Percentiles rank a stretch among this genome's conserved stretches.
phyloP scores from a whole-genome alignment of 2,888 invertebrate genomes.

The Harmothoe impar region DNA sequence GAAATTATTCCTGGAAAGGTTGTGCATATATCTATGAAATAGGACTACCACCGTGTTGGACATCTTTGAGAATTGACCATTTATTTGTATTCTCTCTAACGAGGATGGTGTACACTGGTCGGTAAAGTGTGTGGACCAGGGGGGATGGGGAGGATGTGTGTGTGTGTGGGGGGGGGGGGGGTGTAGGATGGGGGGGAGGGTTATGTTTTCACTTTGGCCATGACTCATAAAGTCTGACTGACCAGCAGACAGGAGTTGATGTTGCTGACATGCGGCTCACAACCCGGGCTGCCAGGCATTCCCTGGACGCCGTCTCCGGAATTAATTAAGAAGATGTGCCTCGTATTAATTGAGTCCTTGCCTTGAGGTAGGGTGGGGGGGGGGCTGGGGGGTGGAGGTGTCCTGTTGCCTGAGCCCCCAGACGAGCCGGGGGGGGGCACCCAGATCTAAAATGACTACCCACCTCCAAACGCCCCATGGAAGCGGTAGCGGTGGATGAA shows the following conservation, averaged over 20 bases:
- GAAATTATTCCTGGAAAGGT: too few species aligned
- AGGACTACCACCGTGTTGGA: too few species aligned
- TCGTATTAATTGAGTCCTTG: slow-evolving; percentile 13
- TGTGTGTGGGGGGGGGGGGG: background rate
- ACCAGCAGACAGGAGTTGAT: background rate
- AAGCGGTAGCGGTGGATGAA: too few species aligned
- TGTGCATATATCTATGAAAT: too few species aligned
- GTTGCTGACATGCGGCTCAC: background rate
- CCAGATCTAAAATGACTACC: too few species aligned
- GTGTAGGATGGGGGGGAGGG: background rate
- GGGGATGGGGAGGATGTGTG: too few species aligned
- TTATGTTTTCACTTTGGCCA: slow-evolving; percentile 17
- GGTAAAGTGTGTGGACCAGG: background rate
- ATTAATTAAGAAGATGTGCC: slow-evolving; percentile 35
- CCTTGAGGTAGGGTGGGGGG: background rate
- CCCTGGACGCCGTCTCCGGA: background rate
- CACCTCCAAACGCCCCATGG: too few species aligned
- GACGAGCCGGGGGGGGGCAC: background rate
- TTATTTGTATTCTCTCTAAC: too few species aligned
- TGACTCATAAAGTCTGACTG: background rate
- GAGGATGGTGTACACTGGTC: too few species aligned
- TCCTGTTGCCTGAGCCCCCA: too few species aligned
- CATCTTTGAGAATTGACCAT: too few species aligned
- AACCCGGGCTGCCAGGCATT: background rate
- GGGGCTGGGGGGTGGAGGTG: background rate